Conservation (phyloP, 2,113 vertebrate genomes). For the Anser cygnoides region DNA sequence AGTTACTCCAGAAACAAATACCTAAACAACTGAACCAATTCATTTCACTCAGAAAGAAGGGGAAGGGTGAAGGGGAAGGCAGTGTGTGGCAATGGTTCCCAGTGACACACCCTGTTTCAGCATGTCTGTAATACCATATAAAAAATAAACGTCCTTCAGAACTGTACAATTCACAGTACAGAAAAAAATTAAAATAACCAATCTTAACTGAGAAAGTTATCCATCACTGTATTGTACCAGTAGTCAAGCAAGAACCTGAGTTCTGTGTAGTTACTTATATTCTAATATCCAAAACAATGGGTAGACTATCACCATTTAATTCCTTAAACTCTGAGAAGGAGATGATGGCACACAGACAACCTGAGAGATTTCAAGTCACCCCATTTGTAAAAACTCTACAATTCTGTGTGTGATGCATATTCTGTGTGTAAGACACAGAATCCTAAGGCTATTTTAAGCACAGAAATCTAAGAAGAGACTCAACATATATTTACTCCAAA, state of each 20-base stretch:
- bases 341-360: not conserved
- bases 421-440: not conserved
- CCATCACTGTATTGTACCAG: not conserved
- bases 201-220: not conserved
- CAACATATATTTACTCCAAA: not conserved
- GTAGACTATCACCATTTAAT: not conserved
- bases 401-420: not conserved
- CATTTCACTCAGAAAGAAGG: not conserved
- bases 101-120: not conserved
- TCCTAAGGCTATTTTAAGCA: not conserved
- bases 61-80: not conserved
- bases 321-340: not conserved
- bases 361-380: not conserved
- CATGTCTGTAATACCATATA: fast-evolving
- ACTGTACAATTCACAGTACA: not conserved
- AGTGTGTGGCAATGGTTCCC: not conserved
- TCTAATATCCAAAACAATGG: not conserved
- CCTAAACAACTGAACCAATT: not conserved
- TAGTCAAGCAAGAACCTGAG: fast-evolving
- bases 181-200: not conserved
- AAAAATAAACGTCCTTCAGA: not conserved
- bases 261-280: not conserved
- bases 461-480: not conserved
- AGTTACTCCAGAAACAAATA: not conserved
- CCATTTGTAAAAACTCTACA: not conserved